Conservation (phyloP, 37 sponge, comb jelly and placozoan species). For the Tethya wilhelma region DNA sequence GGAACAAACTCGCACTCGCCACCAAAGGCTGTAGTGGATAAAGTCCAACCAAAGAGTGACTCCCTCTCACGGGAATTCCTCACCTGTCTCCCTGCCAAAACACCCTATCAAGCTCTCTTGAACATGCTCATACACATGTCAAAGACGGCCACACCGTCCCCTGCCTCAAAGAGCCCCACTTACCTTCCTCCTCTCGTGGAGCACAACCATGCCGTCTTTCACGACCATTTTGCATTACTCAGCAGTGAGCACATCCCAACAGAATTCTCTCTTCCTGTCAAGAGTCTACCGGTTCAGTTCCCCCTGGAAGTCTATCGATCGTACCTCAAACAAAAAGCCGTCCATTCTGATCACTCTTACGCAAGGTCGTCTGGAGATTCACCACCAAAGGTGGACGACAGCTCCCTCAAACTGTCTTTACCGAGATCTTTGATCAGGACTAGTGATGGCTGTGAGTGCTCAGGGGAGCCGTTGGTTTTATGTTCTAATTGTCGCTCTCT, state of each 20-base stretch:
- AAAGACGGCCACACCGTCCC: neutral
- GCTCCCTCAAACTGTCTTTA: constrained; percentile 31
- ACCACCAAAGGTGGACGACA: neutral
- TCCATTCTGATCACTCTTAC: constrained; percentile 28
- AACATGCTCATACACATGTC: neutral
- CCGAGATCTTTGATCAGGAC: constrained; percentile 28
- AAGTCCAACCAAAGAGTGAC: neutral
- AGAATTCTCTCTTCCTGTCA: constrained; percentile 15
- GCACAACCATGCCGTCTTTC: constrained; percentile 36
- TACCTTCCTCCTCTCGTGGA: neutral
- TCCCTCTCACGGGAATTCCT: neutral
- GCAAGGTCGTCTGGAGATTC: neutral
- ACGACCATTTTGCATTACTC: constrained; percentile 45
- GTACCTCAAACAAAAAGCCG: neutral
- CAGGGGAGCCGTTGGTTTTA: constrained; percentile 20
- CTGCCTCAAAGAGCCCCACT: neutral
- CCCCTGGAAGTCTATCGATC: constrained; percentile 6
- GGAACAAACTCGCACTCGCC: neutral
- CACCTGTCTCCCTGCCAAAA: constrained; percentile 11
- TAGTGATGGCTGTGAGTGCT: constrained; percentile 21
- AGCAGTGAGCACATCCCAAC: constrained; percentile 12
- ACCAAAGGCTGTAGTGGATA: no score
- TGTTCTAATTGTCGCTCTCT: constrained; percentile 32
- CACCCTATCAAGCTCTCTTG: constrained; percentile 23
- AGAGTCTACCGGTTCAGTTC: constrained; percentile 10